A percentile compares a stretch with the other conserved stretches of the same genome.
These are phyloP conservation scores for Chloroclystis v-ata DNA, from an alignment of 2,888 invertebrate species.

Conservation along the genomic window DNA sequence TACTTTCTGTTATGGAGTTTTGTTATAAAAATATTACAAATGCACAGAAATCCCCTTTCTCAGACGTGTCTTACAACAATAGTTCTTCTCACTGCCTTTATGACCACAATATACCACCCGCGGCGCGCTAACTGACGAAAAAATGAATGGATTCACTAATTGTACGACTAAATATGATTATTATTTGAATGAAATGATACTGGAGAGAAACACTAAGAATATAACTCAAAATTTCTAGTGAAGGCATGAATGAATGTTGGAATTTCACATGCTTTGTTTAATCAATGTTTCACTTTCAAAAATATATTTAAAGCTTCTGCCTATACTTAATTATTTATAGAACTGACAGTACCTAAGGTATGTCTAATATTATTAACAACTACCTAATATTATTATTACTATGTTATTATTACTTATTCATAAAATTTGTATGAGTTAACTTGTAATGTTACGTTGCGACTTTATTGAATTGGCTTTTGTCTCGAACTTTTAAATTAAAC, in stretches of 20 bases:
- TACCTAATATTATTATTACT: no score
- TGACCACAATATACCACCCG: slow-evolving; percentile 67
- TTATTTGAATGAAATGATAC: slow-evolving; percentile 26
- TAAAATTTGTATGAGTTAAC: no score
- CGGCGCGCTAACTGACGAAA: slow-evolving; percentile 49
- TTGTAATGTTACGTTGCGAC: no score
- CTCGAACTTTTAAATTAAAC: no score
- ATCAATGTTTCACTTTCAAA: no score
- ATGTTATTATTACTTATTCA: no score
- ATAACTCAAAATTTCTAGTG: not conserved
- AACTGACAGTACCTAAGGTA: no score
- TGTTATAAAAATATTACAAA: slow-evolving; percentile 1
- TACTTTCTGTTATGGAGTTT: not conserved
- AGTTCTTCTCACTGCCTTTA: slow-evolving; percentile 49
- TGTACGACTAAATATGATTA: slow-evolving; percentile 34
- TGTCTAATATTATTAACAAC: no score
- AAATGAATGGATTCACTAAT: slow-evolving; percentile 42
- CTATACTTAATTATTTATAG: no score
- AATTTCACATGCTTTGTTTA: no score
- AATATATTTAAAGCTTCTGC: no score
- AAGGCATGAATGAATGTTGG: not conserved
- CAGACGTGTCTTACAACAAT: slow-evolving; percentile 42
- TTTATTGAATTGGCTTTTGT: no score
- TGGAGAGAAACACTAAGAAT: not conserved
- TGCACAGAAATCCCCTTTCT: slow-evolving; percentile 7